phyloP scores from a whole-genome alignment of 2,888 invertebrate genomes.

The Brachyopa scutellaris region DNA sequence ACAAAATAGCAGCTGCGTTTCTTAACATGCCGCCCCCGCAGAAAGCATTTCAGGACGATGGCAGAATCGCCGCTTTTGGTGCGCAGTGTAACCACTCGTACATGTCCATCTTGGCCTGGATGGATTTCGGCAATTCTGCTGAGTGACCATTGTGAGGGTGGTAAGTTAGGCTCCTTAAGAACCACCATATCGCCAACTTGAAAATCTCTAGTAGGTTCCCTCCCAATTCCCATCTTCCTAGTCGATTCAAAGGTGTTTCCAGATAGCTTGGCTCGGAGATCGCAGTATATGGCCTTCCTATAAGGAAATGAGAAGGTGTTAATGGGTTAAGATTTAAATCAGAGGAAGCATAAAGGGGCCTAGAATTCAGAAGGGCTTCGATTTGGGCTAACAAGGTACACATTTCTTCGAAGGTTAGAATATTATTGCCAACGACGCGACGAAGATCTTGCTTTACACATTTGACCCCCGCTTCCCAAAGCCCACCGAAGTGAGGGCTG shows the following conservation, averaged over 20 bases:
- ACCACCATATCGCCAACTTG: conserved; percentile 36
- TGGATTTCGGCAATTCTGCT: conserved; percentile 46
- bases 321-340: conserved; percentile 53
- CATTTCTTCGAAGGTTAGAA: conserved; percentile 56
- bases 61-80: too few species aligned
- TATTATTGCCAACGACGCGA: conserved; percentile 18
- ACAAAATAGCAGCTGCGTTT: too few species aligned
- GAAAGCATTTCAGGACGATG: too few species aligned
- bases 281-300: conserved; percentile 64
- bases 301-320: conserved; percentile 56
- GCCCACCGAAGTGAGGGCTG: conserved; percentile 56
- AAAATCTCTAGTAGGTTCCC: neutral
- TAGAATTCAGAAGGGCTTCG: conserved; percentile 58
- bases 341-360: conserved; percentile 46
- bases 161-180: conserved; percentile 36
- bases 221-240: conserved; percentile 22
- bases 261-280: conserved; percentile 38
- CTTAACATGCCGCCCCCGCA: too few species aligned
- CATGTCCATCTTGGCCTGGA: conserved; percentile 50
- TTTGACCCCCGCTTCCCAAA: conserved; percentile 61
- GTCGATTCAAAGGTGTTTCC: conserved; percentile 14
- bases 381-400: conserved; percentile 43
- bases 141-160: conserved; percentile 46
- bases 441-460: conserved; percentile 64
- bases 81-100: conserved; percentile 31